Conservation (phyloP, 2,888 invertebrate species). For the Dinocampus coccinellae region DNA sequence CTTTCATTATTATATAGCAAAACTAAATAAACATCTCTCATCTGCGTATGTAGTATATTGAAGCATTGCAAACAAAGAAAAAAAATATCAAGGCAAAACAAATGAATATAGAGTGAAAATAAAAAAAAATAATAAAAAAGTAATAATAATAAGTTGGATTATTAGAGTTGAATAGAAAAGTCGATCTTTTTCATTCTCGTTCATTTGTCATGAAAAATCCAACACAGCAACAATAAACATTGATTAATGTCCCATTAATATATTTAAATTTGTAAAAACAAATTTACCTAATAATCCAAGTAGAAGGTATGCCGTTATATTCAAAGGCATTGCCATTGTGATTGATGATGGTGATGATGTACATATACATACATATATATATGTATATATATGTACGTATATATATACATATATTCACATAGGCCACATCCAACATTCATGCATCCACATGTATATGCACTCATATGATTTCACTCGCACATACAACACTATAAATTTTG, state of each 20-base stretch:
- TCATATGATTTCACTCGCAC: too few relatives aligned
- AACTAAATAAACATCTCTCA: slow-evolving; percentile 13
- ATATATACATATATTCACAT: slow-evolving; percentile 51
- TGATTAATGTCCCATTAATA: background rate
- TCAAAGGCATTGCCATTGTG: slow-evolving; percentile 63
- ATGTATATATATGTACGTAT: too few relatives aligned
- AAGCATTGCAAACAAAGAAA: background rate
- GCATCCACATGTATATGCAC: too few relatives aligned
- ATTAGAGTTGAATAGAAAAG: background rate
- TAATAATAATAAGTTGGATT: background rate
- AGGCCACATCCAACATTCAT: slow-evolving; percentile 46
- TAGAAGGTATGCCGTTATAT: slow-evolving; percentile 59
- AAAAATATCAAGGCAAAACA: background rate
- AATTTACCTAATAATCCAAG: slow-evolving; percentile 62
- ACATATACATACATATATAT: too few relatives aligned
- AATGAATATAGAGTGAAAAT: background rate
- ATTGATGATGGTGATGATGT: too few relatives aligned
- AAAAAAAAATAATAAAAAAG: background rate
- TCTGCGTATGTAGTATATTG: background rate
- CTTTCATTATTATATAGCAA: slow-evolving; percentile 1
- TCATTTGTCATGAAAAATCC: background rate
- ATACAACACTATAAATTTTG: slow-evolving; percentile 59
- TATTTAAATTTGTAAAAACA: background rate
- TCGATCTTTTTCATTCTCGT: background rate
- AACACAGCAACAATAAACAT: background rate